Evolutionary conservation across 2,888 invertebrate species (phyloP).

Genomic region (Drosophila ustulata): DNA sequence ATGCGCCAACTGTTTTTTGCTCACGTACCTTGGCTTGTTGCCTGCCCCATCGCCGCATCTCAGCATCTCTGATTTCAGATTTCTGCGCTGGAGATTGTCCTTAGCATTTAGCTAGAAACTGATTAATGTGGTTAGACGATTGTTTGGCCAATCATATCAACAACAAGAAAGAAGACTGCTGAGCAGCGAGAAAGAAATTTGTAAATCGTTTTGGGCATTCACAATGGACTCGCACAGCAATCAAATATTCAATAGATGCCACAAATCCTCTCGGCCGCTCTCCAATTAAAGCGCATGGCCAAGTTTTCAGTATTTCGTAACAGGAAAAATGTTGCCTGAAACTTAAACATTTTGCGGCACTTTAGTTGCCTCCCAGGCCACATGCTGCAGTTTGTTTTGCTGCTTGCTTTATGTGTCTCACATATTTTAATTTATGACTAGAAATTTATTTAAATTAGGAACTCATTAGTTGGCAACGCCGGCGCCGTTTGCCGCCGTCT

Average conservation of each 20-base stretch:
- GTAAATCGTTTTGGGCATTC: constrained; percentile 74
- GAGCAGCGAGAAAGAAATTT: constrained; percentile 56
- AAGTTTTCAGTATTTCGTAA: background rate
- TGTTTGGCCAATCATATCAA: constrained; percentile 57
- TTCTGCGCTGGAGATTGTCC: constrained; percentile 21
- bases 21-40: constrained; percentile 18
- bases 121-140: constrained; percentile 69
- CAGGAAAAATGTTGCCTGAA: constrained; percentile 8
- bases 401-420: constrained; percentile 65
- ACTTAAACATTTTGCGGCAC: constrained; percentile 40
- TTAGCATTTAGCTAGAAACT: constrained; percentile 74
- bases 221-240: constrained; percentile 21
- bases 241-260: constrained; percentile 10
- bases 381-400: constrained; percentile 12
- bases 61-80: constrained; percentile 1
- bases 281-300: constrained; percentile 10
- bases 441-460: constrained; percentile 81
- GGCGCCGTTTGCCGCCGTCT: constrained; percentile 30
- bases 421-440: constrained; percentile 77
- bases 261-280: constrained; percentile 15
- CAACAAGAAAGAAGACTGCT: constrained; percentile 14
- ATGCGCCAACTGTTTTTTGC: constrained; percentile 64
- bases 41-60: background rate
- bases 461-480: constrained; percentile 76
- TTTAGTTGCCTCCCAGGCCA: constrained; percentile 37